Evolutionary conservation across 1,140 invertebrate species (phyloP), one percentile per base, ranked within the genome.

Genomic region (Cardiocondyla obscurior): DNA sequence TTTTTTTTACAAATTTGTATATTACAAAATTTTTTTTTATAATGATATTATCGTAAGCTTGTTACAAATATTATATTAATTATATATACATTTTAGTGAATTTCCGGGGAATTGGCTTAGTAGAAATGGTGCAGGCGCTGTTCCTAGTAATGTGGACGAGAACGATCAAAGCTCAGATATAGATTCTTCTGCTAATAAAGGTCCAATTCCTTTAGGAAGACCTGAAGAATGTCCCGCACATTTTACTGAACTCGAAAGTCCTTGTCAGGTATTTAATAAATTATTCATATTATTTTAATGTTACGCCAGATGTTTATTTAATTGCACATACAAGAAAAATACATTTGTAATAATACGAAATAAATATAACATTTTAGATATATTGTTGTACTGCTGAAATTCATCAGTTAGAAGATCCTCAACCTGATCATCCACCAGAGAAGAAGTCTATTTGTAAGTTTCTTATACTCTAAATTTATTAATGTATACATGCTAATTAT

Each of bases 351-450:
- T 72, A 30, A 60, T 65, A 57, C 73, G 0, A 51, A 64, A 74
- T 67, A 55, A 72, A 73, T 0, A 12, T 1, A 22, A 51, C 62
- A 28, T 49, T 82, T 82, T 8, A 93, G 92, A 36, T 92, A 33
- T 93, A 92, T 69, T 94, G 93, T 62, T 93, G 92, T 42, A 87
- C 91, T 6, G 82, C 92, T 44, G 93, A 92, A n/a, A 93, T 93
- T 86, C 92, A 92, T 70, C 91, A 92, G 16, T 72, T 93, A 6
- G 92, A 93, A 74, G 91, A 93, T 53, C 86, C 91, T 5, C 91
- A 90, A 64, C 90, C 91, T 14, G 92, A 94, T 85, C 92, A 92
- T 73, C 92, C 91, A 10, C 88, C 91, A 5, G 93, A 93, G 49
- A 93, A 94, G 49, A 93, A 93, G 76, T 89, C 92, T 5, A 84